Conservation (phyloP, 2,888 invertebrate species). For the Calameuta idolon region DNA sequence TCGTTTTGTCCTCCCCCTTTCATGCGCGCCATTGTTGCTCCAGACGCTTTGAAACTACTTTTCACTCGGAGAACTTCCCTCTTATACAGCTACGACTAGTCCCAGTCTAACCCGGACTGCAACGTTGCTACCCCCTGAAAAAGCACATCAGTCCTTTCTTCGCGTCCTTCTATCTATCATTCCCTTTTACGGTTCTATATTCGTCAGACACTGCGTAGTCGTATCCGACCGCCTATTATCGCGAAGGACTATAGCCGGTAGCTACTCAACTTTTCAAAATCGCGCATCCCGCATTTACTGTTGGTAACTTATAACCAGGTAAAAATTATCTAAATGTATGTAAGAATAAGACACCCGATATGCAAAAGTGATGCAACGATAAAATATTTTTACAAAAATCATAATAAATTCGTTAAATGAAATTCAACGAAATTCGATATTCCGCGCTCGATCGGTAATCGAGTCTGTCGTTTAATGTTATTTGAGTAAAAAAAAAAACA, state of each 20-base stretch:
- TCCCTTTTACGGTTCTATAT: background rate
- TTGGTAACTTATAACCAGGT: background rate
- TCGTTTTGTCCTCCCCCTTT: slow-evolving; percentile 22
- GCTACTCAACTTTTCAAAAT: slow-evolving; percentile 28
- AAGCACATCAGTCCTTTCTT: background rate
- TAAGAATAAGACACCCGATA: background rate
- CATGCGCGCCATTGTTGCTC: slow-evolving; percentile 43
- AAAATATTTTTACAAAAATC: background rate
- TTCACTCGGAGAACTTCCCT: slow-evolving; percentile 32
- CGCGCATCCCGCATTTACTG: slow-evolving; percentile 27
- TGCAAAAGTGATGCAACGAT: background rate
- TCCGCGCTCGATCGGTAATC: background rate
- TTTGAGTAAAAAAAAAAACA: background rate
- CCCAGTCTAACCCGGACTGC: slow-evolving; percentile 30
- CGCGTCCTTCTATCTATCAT: background rate
- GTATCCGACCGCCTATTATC: slow-evolving; percentile 1
- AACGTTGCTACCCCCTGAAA: slow-evolving; percentile 26
- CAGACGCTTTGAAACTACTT: slow-evolving; percentile 54
- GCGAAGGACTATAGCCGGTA: slow-evolving; percentile 16
- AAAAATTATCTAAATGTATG: background rate
- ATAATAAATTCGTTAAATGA: background rate
- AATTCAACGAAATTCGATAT: background rate
- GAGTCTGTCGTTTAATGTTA: background rate
- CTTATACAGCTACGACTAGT: slow-evolving; percentile 13
- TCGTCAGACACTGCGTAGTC: slow-evolving; percentile 11